These are phyloP conservation scores for Bimastos eiseni DNA, from an alignment of 2,888 invertebrate species.

Conservation along the genomic window DNA sequence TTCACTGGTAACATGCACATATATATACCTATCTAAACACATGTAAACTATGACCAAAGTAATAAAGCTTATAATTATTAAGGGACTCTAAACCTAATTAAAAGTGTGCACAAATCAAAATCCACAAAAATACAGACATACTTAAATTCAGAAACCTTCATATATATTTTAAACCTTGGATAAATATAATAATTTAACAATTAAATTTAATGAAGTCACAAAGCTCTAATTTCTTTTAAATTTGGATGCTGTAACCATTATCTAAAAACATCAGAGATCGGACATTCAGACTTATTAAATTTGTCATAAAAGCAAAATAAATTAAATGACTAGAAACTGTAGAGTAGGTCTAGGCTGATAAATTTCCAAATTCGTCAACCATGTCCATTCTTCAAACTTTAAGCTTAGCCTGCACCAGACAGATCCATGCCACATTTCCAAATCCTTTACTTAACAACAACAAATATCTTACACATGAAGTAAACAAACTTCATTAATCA, in stretches of 20 bases:
- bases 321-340: background rate
- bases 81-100: background rate
- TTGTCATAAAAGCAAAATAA: background rate
- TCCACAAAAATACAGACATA: background rate
- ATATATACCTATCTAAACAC: background rate
- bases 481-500: background rate
- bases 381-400: background rate
- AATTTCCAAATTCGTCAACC: background rate
- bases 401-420: background rate
- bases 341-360: background rate
- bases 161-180: background rate
- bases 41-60: background rate
- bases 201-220: background rate
- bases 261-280: slow-evolving; percentile 9
- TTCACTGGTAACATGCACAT: background rate
- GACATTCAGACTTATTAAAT: slow-evolving; percentile 13
- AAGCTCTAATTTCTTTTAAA: background rate
- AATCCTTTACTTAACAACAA: background rate
- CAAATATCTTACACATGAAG: background rate
- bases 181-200: background rate
- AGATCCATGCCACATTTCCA: background rate
- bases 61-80: background rate
- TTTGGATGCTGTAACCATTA: background rate
- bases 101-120: background rate
- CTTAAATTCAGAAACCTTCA: background rate